phyloP scores from a whole-genome alignment of 2,888 invertebrate species.

The Pseudoips prasinana region DNA sequence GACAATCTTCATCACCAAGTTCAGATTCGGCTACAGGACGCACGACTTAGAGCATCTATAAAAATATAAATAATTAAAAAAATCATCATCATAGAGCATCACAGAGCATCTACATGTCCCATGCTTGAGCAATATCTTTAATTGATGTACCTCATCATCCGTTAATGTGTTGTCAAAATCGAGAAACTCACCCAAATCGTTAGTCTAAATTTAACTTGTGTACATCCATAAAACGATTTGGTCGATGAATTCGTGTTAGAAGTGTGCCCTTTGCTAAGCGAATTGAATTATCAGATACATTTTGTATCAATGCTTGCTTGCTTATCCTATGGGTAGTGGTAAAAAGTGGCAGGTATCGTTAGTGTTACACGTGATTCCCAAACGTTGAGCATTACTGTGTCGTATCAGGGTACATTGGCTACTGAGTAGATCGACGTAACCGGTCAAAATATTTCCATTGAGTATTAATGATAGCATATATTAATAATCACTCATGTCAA shows the following conservation, averaged over 20 bases:
- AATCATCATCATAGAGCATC: no score
- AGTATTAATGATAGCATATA: background rate
- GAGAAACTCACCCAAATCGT: constrained; percentile 11
- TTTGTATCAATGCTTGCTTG: background rate
- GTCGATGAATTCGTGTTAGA: background rate
- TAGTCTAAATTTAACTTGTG: constrained; percentile 7
- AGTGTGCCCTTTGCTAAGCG: background rate
- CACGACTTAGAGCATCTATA: constrained; percentile 8
- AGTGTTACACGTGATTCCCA: constrained; percentile 1
- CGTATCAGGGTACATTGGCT: constrained; percentile 9
- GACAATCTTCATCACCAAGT: background rate
- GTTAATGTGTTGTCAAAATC: constrained; percentile 19
- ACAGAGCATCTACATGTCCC: constrained; percentile 22
- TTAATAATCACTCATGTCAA: background rate
- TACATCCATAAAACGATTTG: background rate
- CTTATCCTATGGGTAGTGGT: no score
- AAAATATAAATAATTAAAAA: no score
- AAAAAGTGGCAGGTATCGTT: no score
- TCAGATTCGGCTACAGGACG: background rate
- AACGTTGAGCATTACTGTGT: background rate
- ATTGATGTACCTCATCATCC: constrained; percentile 18
- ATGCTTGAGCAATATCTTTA: constrained; percentile 21
- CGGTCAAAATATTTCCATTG: background rate
- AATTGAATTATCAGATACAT: background rate
- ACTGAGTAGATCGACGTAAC: constrained; percentile 8